phyloP scores from a whole-genome alignment of 1,140 invertebrate genomes.

The Stegodyphus mimosarum region DNA sequence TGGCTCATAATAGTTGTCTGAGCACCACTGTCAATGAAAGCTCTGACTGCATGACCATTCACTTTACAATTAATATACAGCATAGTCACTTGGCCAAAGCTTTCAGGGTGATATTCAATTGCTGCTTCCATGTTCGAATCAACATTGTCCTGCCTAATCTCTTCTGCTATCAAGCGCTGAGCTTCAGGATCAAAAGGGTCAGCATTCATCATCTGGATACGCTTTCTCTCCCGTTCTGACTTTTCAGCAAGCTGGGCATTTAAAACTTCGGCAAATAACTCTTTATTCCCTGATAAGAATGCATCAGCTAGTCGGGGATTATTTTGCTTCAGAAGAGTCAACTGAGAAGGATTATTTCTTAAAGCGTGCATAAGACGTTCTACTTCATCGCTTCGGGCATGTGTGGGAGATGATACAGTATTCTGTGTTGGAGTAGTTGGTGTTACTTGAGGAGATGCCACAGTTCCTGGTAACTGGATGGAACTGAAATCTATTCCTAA shows the following conservation, averaged over 20 bases:
- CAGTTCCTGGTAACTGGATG: conserved; percentile 17
- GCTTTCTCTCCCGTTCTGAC: conserved; percentile 82
- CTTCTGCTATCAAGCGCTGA: conserved; percentile 93
- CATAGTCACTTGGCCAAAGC: conserved; percentile 97
- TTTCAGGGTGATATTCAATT: conserved; percentile 98
- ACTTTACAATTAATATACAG: conserved; percentile 96
- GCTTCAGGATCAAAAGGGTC: conserved; percentile 96
- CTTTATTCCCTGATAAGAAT: conserved; percentile 82
- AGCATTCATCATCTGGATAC: conserved; percentile 87
- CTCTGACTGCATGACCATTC: conserved; percentile 95
- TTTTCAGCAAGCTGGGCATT: conserved; percentile 80
- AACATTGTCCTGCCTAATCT: conserved; percentile 94
- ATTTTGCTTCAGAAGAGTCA: conserved; percentile 91
- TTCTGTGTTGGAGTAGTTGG: not conserved
- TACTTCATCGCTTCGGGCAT: conserved; percentile 79
- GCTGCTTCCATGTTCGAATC: conserved; percentile 99
- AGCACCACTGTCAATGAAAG: conserved; percentile 97
- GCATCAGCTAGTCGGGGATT: conserved; percentile 94
- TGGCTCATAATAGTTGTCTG: conserved; percentile 96
- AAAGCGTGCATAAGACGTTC: conserved; percentile 90
- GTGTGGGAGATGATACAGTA: conserved; percentile 44
- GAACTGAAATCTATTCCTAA: conserved; percentile 52
- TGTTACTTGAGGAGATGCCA: not conserved
- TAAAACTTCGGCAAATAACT: conserved; percentile 84
- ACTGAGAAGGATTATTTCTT: conserved; percentile 89